Evolutionary conservation across 2,797 vertebrate genomes (phyloP).

Genomic region (Brotula barbata): DNA sequence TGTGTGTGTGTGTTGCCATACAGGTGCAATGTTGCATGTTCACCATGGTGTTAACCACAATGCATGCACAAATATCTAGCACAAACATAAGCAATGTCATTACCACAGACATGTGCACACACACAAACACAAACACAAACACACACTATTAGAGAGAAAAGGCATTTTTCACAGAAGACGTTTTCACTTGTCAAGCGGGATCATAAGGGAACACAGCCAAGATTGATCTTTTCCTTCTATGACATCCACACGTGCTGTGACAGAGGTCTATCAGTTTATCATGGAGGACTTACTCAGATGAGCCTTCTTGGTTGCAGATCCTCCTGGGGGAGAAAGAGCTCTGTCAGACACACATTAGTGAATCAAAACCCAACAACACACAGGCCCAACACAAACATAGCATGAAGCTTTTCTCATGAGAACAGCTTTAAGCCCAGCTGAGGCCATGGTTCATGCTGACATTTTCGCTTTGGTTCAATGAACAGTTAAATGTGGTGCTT

Average conservation of each 20-base stretch:
- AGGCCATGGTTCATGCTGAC: neutral
- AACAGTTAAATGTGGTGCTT: too few species aligned
- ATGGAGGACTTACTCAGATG: slow-evolving; percentile 70
- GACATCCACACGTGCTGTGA: neutral
- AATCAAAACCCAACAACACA: slow-evolving; percentile 4
- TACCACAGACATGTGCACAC: slow-evolving; percentile 25
- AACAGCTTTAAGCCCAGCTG: neutral
- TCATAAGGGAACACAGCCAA: too few species aligned
- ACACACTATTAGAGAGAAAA: slow-evolving; percentile 6
- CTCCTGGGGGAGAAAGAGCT: slow-evolving; percentile 48
- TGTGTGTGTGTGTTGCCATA: slow-evolving; percentile 41
- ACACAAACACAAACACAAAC: slow-evolving; percentile 13
- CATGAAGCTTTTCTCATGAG: neutral
- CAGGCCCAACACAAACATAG: neutral
- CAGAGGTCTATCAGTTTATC: neutral
- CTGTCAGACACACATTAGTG: slow-evolving; percentile 7
- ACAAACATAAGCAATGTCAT: slow-evolving; percentile 61
- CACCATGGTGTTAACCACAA: slow-evolving; percentile 55
- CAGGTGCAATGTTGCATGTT: slow-evolving; percentile 71
- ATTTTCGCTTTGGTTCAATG: neutral
- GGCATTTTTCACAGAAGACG: neutral
- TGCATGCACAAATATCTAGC: slow-evolving; percentile 75
- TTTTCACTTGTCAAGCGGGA: too few species aligned
- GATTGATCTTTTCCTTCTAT: neutral
- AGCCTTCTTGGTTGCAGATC: slow-evolving; percentile 70